Evolutionary conservation across 2,888 invertebrate species (phyloP).

Genomic region (Oscheius sp.): DNA sequence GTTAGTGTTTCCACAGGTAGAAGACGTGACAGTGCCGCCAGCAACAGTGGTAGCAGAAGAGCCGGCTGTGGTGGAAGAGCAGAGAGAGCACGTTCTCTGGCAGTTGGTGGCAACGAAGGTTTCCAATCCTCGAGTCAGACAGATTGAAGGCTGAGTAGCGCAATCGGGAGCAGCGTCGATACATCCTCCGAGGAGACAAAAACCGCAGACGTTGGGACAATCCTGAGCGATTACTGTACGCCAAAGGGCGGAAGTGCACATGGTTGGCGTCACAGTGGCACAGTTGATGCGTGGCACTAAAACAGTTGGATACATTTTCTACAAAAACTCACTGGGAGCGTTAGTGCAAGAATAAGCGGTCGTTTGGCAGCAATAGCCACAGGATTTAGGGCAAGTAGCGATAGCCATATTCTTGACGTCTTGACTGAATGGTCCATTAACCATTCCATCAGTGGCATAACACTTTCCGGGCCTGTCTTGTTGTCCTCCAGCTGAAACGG

Average conservation of each 20-base stretch:
- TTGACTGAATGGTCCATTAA: too few relatives aligned
- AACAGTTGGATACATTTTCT: neutral
- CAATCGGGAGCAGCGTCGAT: conserved; percentile 2
- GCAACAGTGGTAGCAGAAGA: neutral
- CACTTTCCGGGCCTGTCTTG: too few relatives aligned
- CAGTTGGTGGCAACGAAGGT: neutral
- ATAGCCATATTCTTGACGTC: neutral
- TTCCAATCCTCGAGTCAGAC: neutral
- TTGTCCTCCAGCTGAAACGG: too few relatives aligned
- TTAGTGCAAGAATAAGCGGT: neutral
- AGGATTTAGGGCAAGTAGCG: neutral
- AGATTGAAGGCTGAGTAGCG: neutral
- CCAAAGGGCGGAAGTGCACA: conserved; percentile 8
- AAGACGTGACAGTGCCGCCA: neutral
- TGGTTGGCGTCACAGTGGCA: neutral
- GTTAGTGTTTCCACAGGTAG: neutral
- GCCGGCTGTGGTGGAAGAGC: neutral
- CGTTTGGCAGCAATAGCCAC: neutral
- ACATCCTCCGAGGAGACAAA: conserved; percentile 1
- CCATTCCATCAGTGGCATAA: too few relatives aligned
- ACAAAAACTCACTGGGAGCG: neutral
- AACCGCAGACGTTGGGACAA: conserved; percentile 16
- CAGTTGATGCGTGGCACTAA: neutral
- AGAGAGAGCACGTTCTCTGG: conserved; percentile 1
- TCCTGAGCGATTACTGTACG: conserved; percentile 18